Evolutionary conservation across 1,140 invertebrate genomes (phyloP).

Genomic region (Hyposmocoma kahamanoa): DNA sequence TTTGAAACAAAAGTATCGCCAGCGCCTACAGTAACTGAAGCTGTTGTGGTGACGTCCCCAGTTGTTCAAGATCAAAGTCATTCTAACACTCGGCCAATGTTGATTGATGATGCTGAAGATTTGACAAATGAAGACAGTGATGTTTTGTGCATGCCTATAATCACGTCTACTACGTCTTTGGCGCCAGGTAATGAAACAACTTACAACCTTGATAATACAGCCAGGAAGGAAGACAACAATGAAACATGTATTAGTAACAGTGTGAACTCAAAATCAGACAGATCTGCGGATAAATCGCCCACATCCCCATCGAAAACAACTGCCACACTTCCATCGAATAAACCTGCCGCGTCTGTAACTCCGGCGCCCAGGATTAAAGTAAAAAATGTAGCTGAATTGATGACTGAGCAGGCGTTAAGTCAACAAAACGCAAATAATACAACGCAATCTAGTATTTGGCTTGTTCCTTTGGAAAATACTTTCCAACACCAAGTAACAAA

Average conservation of each 20-base stretch:
- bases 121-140: neutral
- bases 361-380: constrained; percentile 50
- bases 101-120: neutral
- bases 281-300: constrained; percentile 2
- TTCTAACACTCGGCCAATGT: too few species aligned
- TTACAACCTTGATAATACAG: neutral
- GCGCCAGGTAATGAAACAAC: constrained; percentile 9
- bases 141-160: constrained; percentile 40
- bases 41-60: too few species aligned
- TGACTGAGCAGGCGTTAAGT: constrained; percentile 28
- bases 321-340: neutral
- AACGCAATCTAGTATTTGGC: neutral
- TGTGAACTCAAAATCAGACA: constrained; percentile 8
- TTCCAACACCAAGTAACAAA: too few species aligned
- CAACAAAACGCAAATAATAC: constrained; percentile 1
- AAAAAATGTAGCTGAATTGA: constrained; percentile 45
- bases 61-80: too few species aligned
- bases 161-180: constrained; percentile 41
- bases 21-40: too few species aligned
- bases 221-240: neutral
- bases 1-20: constrained; percentile 5
- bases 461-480: too few species aligned
- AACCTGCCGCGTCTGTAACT: neutral
- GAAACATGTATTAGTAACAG: too few species aligned
- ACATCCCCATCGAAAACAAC: too few species aligned